Conservation (phyloP, 2,113 vertebrate genomes). For the Ancistrus triradiatus region DNA sequence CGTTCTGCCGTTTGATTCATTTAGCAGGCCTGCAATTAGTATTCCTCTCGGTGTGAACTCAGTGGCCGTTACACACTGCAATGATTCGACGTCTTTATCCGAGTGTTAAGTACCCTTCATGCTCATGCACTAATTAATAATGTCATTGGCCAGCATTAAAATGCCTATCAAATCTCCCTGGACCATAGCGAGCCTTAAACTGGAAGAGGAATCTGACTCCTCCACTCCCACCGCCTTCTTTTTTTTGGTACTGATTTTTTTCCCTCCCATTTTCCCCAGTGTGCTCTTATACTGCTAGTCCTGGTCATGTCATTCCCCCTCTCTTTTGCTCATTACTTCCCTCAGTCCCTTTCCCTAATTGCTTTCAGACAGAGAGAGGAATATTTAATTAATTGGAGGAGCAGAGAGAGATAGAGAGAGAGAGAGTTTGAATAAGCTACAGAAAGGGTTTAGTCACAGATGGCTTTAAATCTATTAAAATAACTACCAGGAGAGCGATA, state of each 20-base stretch:
- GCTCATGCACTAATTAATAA: conserved; percentile 67
- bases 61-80: conserved; percentile 45
- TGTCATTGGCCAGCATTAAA: conserved; percentile 54
- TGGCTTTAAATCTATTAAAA: conserved; percentile 71
- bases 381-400: conserved; percentile 70
- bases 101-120: conserved; percentile 67
- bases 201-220: neutral
- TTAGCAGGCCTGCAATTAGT: conserved; percentile 61
- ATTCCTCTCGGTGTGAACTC: conserved; percentile 55
- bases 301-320: conserved; percentile 8
- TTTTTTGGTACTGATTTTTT: neutral
- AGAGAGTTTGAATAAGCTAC: conserved; percentile 47
- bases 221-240: neutral
- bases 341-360: conserved; percentile 17
- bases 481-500: conserved; percentile 63
- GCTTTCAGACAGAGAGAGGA: conserved; percentile 41
- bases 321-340: conserved; percentile 3
- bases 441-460: conserved; percentile 68
- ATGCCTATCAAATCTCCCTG: conserved; percentile 31
- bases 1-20: conserved; percentile 68
- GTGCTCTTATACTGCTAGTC: conserved; percentile 17
- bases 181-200: conserved; percentile 5
- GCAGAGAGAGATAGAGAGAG: no score
- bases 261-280: conserved; percentile 12
- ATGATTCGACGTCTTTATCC: conserved; percentile 59